These are phyloP conservation scores for Tamandua tetradactyla DNA, from an alignment of 2,797 vertebrate genomes.

Conservation along the genomic window DNA sequence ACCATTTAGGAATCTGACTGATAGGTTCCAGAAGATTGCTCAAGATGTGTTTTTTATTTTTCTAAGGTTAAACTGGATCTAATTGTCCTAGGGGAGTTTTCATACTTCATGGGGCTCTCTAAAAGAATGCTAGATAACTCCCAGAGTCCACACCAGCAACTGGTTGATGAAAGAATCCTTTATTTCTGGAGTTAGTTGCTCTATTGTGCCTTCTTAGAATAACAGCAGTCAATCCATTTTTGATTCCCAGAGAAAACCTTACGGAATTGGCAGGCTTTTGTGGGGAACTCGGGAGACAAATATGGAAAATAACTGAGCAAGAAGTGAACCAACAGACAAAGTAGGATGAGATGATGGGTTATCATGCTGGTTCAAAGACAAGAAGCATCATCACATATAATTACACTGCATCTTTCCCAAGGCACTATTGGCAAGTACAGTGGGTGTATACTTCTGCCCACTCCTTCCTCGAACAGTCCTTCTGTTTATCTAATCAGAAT, in stretches of 20 bases:
- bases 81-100: constrained; percentile 72
- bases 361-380: background rate
- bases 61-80: constrained; percentile 76
- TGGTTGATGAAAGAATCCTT: constrained; percentile 83
- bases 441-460: constrained; percentile 31
- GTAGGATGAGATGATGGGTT: constrained; percentile 26
- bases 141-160: constrained; percentile 66
- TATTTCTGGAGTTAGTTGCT: constrained; percentile 23
- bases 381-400: constrained; percentile 27
- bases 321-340: constrained; percentile 36
- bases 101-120: constrained; percentile 75
- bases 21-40: constrained; percentile 72
- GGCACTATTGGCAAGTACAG: background rate
- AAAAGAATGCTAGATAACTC: constrained; percentile 79
- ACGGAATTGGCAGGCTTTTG: constrained; percentile 65
- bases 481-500: constrained; percentile 71
- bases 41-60: constrained; percentile 63
- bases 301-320: constrained; percentile 56
- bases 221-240: constrained; percentile 58
- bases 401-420: constrained; percentile 1
- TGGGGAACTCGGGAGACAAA: constrained; percentile 71
- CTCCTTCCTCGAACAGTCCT: constrained; percentile 50
- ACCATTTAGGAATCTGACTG: constrained; percentile 76
- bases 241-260: constrained; percentile 82
- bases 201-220: constrained; percentile 11